phyloP scores from a whole-genome alignment of 2,888 invertebrate species.

The Aleiodes leptofemur region DNA sequence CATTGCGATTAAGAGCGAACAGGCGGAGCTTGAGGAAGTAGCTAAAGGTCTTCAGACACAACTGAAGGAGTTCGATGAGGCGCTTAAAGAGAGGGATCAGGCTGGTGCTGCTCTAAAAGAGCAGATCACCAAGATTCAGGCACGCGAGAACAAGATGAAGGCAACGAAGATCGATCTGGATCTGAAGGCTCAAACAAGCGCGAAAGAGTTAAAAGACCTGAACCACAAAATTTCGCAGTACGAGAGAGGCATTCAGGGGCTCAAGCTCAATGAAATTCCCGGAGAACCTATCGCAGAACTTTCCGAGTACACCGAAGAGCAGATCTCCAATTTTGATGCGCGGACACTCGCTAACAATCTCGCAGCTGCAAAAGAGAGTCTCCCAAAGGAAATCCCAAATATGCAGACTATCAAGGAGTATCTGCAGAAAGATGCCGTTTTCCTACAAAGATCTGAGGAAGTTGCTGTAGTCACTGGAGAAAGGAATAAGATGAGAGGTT shows the following conservation, averaged over 20 bases:
- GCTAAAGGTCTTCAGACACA: slow-evolving; percentile 77
- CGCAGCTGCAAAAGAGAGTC: slow-evolving; percentile 79
- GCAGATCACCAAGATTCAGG: slow-evolving; percentile 80
- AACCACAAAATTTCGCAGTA: slow-evolving; percentile 78
- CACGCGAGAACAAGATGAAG: slow-evolving; percentile 82
- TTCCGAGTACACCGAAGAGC: slow-evolving; percentile 80
- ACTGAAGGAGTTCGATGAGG: slow-evolving; percentile 78
- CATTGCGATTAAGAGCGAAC: slow-evolving; percentile 78
- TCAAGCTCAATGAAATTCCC: slow-evolving; percentile 82
- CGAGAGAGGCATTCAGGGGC: slow-evolving; percentile 77
- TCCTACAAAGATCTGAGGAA: slow-evolving; percentile 85
- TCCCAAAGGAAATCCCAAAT: slow-evolving; percentile 70
- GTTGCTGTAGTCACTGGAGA: slow-evolving; percentile 87
- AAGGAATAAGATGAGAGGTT: slow-evolving; percentile 86
- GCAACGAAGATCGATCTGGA: slow-evolving; percentile 85
- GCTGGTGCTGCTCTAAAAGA: slow-evolving; percentile 79
- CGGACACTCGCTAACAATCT: slow-evolving; percentile 78
- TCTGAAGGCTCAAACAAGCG: slow-evolving; percentile 81
- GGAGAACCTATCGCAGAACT: slow-evolving; percentile 76
- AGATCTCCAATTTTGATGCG: slow-evolving; percentile 79
- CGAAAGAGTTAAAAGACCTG: slow-evolving; percentile 79
- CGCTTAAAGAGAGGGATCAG: slow-evolving; percentile 78
- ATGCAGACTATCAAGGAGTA: slow-evolving; percentile 78
- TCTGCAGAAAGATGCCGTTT: slow-evolving; percentile 83
- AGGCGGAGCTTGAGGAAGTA: slow-evolving; percentile 79